Evolutionary conservation across 2,797 vertebrate species (phyloP), one percentile per base, ranked within the genome.

Genomic region (Limosa lapponica): DNA sequence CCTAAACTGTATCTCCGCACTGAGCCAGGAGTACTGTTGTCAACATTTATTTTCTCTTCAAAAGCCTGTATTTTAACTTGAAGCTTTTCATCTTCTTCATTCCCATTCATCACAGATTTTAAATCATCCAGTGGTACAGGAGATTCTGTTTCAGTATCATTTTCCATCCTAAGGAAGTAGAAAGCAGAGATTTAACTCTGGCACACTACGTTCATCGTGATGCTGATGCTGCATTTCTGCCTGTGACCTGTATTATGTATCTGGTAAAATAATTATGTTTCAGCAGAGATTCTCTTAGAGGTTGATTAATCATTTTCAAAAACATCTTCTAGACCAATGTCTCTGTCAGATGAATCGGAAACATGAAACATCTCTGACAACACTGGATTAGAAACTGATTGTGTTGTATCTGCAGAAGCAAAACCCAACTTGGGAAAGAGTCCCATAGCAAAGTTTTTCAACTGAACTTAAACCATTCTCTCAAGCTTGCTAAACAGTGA

Each of bases 41-140:
- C 98, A 1, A 95, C 92, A 2, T 88, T 98, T 80, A 98, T 97
- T 97, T 98, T 99, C 93, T 99, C 98, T 93, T 98, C 98, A 77
- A 98, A 98, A 69, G 98, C 98, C 95, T 98, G 98, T 95, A 98
- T 98, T 97, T 99, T 99, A 89, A 98, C 97, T 95, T 99, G 98
- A 28, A 99, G 98, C 27, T 96, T 98, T 95, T 98, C 98, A 43
- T 98, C 98, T 10, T 98, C 98, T 65, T 89, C 97, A 4, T 81
- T 96, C 72, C 93, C 96, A 36, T 43, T 72, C 69, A 82, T 52
- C 2, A 71, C 73, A 30, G 97, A 87, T 64, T 98, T 98, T 62
- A 97, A 81, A 67, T 97, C 97, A 80, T 94, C 80, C 36, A 93
- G 39, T 23, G 96, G 97, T 32, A 57, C 86, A 66, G 97, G 59